phyloP scores from a whole-genome alignment of 2,113 vertebrate genomes.

The Chaenogobius annularis region DNA sequence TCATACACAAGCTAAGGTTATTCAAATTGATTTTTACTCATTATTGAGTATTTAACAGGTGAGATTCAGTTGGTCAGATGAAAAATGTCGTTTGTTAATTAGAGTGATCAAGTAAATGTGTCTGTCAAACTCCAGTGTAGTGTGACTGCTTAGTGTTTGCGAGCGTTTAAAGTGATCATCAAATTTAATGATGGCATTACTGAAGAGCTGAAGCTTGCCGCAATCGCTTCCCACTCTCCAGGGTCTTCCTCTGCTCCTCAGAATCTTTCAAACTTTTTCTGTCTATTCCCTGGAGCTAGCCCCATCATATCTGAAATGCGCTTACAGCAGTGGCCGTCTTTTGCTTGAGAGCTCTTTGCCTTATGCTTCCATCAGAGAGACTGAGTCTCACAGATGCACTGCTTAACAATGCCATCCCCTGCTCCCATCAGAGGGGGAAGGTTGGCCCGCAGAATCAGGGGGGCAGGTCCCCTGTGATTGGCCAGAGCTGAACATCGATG shows the following conservation, averaged over 20 bases:
- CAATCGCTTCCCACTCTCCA: constrained; percentile 64
- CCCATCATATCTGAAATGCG: constrained; percentile 97
- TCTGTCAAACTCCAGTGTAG: constrained; percentile 56
- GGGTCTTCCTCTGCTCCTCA: constrained; percentile 81
- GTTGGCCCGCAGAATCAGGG: constrained; percentile 99
- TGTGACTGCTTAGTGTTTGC: constrained; percentile 54
- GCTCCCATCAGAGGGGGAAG: constrained; percentile 94
- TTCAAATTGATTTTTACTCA: constrained; percentile 70
- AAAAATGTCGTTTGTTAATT: constrained; percentile 61
- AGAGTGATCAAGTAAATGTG: constrained; percentile 53
- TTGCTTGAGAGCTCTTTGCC: constrained; percentile 95
- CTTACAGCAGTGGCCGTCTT: constrained; percentile 98
- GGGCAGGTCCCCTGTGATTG: constrained; percentile 99
- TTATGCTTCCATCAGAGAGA: constrained; percentile 99
- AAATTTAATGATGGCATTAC: constrained; percentile 69
- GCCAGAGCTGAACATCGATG: constrained; percentile 99
- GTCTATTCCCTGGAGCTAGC: constrained; percentile 86
- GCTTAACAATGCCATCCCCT: constrained; percentile 99
- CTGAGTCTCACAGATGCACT: constrained; percentile 99
- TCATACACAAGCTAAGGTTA: constrained; percentile 57
- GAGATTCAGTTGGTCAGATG: constrained; percentile 59
- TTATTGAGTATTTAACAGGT: constrained; percentile 72
- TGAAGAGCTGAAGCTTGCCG: constrained; percentile 65
- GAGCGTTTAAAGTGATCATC: constrained; percentile 68
- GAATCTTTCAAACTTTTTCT: constrained; percentile 94